Evolutionary conservation across 2,888 invertebrate species (phyloP), one percentile per base, ranked within the genome.

Genomic region (Agrotis clavis): DNA sequence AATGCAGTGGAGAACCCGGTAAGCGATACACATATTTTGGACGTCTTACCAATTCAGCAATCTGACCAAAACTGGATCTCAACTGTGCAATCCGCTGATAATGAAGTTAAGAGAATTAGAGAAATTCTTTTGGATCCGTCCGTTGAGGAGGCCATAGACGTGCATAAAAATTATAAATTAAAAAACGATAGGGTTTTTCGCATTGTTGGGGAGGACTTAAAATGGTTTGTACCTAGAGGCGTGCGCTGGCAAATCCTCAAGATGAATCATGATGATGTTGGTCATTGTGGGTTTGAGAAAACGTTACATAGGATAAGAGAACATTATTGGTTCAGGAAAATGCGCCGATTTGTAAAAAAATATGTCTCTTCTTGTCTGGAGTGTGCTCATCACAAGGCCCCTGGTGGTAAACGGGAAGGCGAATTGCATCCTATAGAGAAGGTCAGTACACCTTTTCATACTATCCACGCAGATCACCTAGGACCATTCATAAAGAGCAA

Each of bases 401-500:
- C 54, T 25, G 25, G 54, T 25, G 54, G 54, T 25, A 54, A 25
- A 9, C 25, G 25, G 9, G 54, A 54, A 54, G 54, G 54, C 7
- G 25, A 25, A 25, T 9, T 54, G 1, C 54, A 54, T 16, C 54
- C 54, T 18, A 18, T 18, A 16, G 25, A 54, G 25, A 54, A 9
- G 25, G 25, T 21, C 21, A 54, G 25, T 16, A 9, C 16, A 25
- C 54, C 54, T 0, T 25, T 54, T 25, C 54, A 54, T 54, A 54
- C 54, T 14, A 16, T 25, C 16, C 54, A 54, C 9, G 25, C 25
- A 4, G 54, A 54, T 16, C 54, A 25, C 16, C 21, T 53, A 14
- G 53, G 53, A 21, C n/a, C 50, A 50, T 50, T 50, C n/a, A 18
- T 50, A 50, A 50, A n/a, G 50, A 50, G 50, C n/a, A 50, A 50